A percentile compares a stretch with the other conserved stretches of the same genome.
Evolutionary conservation across 2,113 vertebrate genomes (phyloP).

Genomic region (Spea bombifrons): DNA sequence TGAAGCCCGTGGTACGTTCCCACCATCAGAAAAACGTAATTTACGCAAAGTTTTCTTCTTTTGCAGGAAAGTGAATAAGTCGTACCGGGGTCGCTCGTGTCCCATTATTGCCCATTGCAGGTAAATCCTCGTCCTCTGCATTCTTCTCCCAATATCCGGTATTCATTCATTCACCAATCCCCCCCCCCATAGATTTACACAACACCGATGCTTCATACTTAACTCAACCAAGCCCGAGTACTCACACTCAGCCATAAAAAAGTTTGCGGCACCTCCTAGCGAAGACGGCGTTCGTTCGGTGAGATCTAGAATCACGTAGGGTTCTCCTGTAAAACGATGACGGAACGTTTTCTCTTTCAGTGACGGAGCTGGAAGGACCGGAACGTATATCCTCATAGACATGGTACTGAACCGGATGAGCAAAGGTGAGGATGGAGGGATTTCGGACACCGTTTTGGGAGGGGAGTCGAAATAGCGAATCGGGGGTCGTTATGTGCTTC

Average conservation of each 20-base stretch:
- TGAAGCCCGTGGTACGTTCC: background rate
- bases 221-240: too few relatives aligned
- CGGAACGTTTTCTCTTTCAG: conserved; percentile 61
- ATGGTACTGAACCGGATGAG: conserved; percentile 99
- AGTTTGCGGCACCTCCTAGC: too few relatives aligned
- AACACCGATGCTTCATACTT: too few relatives aligned
- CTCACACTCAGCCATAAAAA: too few relatives aligned
- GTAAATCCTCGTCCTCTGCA: conserved; percentile 58
- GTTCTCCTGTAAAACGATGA: background rate
- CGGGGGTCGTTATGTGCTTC: too few relatives aligned
- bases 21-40: background rate
- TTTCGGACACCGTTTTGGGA: too few relatives aligned
- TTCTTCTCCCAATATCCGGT: too few relatives aligned
- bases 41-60: conserved; percentile 49
- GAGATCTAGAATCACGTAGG: too few relatives aligned
- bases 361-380: conserved; percentile 85
- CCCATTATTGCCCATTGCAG: conserved; percentile 98
- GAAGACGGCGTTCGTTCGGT: too few relatives aligned
- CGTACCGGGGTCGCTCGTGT: conserved; percentile 94
- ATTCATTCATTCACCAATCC: too few relatives aligned
- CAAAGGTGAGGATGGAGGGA: conserved; percentile 75
- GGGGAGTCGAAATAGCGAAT: too few relatives aligned
- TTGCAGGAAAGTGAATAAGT: conserved; percentile 98
- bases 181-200: too few relatives aligned
- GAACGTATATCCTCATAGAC: conserved; percentile 92